phyloP scores from a whole-genome alignment of 2,797 vertebrate genomes.

The Acanthurus tractus region DNA sequence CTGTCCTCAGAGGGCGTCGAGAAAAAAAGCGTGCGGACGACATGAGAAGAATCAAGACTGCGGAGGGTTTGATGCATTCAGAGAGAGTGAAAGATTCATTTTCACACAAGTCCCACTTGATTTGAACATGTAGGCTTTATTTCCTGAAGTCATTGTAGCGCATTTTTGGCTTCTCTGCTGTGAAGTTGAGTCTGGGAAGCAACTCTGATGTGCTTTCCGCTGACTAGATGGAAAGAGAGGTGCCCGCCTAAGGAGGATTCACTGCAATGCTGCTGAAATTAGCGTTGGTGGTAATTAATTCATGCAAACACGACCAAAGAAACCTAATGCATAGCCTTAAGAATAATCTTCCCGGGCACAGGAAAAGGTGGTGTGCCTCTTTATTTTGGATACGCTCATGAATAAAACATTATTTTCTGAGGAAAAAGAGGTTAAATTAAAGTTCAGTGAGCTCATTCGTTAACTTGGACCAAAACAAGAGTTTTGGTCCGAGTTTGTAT shows the following conservation, averaged over 20 bases:
- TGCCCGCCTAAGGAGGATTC: conserved; percentile 69
- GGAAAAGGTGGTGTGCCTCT: conserved; percentile 40
- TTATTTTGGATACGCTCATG: conserved; percentile 39
- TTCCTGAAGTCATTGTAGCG: conserved; percentile 46
- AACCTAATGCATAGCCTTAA: conserved; percentile 56
- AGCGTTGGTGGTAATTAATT: conserved; percentile 73
- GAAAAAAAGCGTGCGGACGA: conserved; percentile 12
- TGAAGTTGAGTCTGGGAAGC: conserved; percentile 53
- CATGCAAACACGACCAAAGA: conserved; percentile 62
- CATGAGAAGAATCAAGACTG: conserved; percentile 27
- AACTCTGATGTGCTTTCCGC: conserved; percentile 68
- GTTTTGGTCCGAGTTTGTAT: not conserved
- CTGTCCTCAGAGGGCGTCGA: conserved; percentile 20
- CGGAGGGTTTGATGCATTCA: conserved; percentile 37
- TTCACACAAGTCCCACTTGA: conserved; percentile 51
- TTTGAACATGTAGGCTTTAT: conserved; percentile 52
- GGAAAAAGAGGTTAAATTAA: conserved; percentile 25
- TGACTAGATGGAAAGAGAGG: conserved; percentile 76
- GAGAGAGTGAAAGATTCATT: conserved; percentile 44
- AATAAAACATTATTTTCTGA: conserved; percentile 42
- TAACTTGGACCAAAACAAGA: not conserved
- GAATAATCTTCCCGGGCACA: conserved; percentile 37
- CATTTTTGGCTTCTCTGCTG: conserved; percentile 37
- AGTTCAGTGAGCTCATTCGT: conserved; percentile 33
- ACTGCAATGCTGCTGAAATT: conserved; percentile 73